Evolutionary conservation across 1,140 invertebrate species (phyloP).

Genomic region (Musca domestica): DNA sequence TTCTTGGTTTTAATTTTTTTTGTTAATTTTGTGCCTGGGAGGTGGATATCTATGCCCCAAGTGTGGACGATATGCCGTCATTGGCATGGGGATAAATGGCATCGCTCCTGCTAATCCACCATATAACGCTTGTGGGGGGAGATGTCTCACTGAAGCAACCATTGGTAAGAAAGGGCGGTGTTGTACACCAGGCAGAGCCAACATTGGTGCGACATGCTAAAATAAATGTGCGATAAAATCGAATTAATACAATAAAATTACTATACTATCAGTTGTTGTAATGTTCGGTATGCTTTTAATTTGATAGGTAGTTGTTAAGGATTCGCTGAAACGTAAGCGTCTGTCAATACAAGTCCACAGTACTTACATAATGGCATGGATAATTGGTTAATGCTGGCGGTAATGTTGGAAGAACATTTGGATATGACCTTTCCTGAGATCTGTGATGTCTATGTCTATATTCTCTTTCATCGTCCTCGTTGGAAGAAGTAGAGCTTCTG

Average conservation of each 20-base stretch:
- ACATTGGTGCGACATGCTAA: background rate
- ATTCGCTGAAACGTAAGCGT: too few species aligned
- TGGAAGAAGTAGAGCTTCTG: background rate
- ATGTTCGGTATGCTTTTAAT: too few species aligned
- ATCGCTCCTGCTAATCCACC: background rate
- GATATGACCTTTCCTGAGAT: too few species aligned
- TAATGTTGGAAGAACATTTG: too few species aligned
- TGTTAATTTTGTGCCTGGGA: background rate
- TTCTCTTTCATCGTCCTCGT: background rate
- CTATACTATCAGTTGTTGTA: background rate
- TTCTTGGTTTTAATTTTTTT: too few species aligned
- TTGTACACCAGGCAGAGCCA: background rate
- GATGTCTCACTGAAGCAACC: background rate
- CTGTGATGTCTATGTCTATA: background rate
- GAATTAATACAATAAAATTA: background rate
- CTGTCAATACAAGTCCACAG: too few species aligned
- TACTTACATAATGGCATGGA: too few species aligned
- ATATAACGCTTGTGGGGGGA: background rate
- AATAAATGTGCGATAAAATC: background rate
- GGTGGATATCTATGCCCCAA: background rate
- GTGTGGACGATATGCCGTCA: background rate
- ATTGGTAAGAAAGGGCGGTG: background rate
- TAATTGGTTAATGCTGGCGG: too few species aligned
- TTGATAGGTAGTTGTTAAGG: background rate
- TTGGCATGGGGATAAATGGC: background rate